Evolutionary conservation across 1,140 invertebrate genomes (phyloP), one percentile per base, ranked within the genome.

Genomic region (Nasonia longicornis): DNA sequence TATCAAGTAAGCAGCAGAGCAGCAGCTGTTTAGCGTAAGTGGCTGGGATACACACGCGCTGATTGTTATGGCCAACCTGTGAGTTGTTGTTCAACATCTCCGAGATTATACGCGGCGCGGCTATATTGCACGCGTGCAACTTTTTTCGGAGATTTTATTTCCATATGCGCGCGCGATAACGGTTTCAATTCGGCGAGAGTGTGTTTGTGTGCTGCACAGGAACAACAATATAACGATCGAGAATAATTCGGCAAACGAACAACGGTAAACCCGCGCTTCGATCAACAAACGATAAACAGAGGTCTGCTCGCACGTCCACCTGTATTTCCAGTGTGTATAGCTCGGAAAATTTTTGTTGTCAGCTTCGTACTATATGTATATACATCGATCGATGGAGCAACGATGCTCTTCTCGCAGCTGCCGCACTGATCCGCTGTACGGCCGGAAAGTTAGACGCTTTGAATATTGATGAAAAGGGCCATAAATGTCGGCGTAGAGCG

Each of bases 21-120:
- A 52, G 3, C 20, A 58, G 6, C 67, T 79, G 69, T 72, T 72
- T 63, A 63, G n/a, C 69, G 35, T 38, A 78, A 83, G 70, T 82
- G 63, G 45, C 48, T 74, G 20, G 14, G 8, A 22, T 16, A 16
- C 16, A 79, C 58, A 79, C 38, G 77, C 38, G 58, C 58, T 80
- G 58, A 64, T 80, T 80, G 78, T 74, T 74, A 73, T 66, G 35
- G 38, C 69, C 69, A 45, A 38, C 29, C 48, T 16, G 67, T 64
- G 52, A 42, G 35, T 72, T 74, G 71, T 72, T 74, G 78, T 74
- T 73, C 8, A 73, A 48, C 58, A 48, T 66, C 22, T 26, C 16
- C 38, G 20, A 58, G 52, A 58, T 58, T 20, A n/a, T 58, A 2
- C 26, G 26, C 26, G 26, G 26, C 26, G 26, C 26, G 26, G 26